phyloP scores from a whole-genome alignment of 2,113 vertebrate genomes.

The Syrrhaptes paradoxus region DNA sequence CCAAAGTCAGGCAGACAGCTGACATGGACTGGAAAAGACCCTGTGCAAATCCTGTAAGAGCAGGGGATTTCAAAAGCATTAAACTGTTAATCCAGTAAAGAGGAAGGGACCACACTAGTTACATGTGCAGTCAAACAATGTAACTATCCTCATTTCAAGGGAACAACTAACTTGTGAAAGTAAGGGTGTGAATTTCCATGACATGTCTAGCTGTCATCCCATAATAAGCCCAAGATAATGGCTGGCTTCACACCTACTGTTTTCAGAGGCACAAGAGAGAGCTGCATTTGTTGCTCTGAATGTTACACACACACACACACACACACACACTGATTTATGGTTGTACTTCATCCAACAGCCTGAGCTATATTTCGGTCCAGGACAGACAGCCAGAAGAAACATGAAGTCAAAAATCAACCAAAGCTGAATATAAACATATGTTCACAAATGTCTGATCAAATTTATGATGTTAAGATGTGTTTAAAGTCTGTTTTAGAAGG shows the following conservation, averaged over 20 bases:
- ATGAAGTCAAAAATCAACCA: neutral
- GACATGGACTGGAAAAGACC: neutral
- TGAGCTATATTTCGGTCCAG: neutral
- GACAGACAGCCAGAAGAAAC: slow-evolving; percentile 16
- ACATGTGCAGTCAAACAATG: neutral
- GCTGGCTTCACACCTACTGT: neutral
- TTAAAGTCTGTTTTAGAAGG: neutral
- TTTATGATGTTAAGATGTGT: neutral
- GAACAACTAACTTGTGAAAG: neutral
- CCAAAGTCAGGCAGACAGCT: neutral
- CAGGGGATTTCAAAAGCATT: neutral
- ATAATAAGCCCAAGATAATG: neutral
- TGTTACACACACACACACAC: neutral
- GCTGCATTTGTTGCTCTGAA: neutral
- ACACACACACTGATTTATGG: neutral
- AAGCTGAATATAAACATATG: neutral
- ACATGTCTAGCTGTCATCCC: neutral
- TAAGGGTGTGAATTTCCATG: neutral
- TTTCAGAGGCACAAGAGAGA: neutral
- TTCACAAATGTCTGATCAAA: neutral
- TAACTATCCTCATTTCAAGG: neutral
- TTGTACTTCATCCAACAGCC: neutral
- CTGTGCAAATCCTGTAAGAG: neutral
- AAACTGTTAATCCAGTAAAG: neutral
- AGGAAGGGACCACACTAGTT: neutral